Conservation (phyloP, 2,113 vertebrate genomes). For the Tympanuchus pallidicinctus region DNA sequence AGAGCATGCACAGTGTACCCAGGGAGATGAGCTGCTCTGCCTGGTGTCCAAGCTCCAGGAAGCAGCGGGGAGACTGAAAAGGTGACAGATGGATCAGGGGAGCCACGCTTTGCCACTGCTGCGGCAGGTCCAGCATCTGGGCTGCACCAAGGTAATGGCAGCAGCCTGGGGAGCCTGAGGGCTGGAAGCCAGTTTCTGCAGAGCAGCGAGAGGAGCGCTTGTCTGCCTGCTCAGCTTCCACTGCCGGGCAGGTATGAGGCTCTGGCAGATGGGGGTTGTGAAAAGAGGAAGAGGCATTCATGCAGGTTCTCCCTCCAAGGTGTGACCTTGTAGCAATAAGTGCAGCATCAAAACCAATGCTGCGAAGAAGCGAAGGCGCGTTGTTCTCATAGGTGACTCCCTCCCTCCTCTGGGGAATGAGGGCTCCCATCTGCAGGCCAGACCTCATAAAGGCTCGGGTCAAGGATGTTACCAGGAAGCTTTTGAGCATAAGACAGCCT, state of each 20-base stretch:
- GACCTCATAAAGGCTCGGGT: background rate
- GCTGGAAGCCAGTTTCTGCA: background rate
- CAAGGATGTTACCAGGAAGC: background rate
- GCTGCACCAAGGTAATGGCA: background rate
- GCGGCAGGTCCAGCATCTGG: background rate
- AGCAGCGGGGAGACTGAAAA: background rate
- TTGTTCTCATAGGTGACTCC: background rate
- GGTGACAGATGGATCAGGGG: background rate
- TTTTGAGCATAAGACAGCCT: background rate
- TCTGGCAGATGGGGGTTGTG: background rate
- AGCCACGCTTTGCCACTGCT: background rate
- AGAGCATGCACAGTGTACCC: background rate
- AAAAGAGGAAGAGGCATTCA: background rate
- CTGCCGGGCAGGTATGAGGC: background rate
- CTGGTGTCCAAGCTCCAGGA: background rate
- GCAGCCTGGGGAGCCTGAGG: background rate
- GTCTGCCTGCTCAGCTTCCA: background rate
- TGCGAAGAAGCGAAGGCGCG: background rate
- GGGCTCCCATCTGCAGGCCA: background rate
- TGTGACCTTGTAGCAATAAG: background rate
- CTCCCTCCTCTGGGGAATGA: background rate
- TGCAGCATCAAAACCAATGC: background rate
- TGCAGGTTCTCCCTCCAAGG: background rate
- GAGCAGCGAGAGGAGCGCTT: background rate
- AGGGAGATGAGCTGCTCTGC: background rate